phyloP scores from a whole-genome alignment of 2,888 invertebrate genomes.

The Marasmarcha lunaedactyla region DNA sequence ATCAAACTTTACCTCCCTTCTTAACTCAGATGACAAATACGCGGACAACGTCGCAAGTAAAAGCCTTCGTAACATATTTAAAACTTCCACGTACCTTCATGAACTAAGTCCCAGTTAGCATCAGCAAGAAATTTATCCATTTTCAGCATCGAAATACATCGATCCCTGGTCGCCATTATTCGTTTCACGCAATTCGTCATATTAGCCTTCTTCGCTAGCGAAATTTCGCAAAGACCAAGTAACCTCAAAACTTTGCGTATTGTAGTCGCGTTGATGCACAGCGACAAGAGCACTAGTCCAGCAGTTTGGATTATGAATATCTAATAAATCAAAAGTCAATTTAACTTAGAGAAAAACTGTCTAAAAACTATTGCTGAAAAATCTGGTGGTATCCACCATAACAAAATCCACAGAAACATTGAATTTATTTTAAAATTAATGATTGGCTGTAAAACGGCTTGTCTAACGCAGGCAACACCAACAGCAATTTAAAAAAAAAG shows the following conservation, averaged over 20 bases:
- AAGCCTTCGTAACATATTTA: no score
- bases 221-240: constrained; percentile 62
- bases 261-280: constrained; percentile 70
- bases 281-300: constrained; percentile 67
- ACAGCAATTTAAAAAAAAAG: no score
- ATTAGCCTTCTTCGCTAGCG: constrained; percentile 62
- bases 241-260: constrained; percentile 59
- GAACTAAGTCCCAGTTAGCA: constrained; percentile 73
- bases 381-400: neutral
- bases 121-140: constrained; percentile 75
- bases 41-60: no score
- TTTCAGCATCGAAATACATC: constrained; percentile 67
- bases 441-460: no score
- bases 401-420: neutral
- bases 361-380: neutral
- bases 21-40: no score
- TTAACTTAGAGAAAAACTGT: neutral
- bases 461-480: no score
- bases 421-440: neutral
- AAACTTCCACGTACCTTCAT: no score
- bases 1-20: no score
- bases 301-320: constrained; percentile 69
- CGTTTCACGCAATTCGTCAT: constrained; percentile 68
- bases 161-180: constrained; percentile 51
- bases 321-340: constrained; percentile 21